Evolutionary conservation across 1,140 invertebrate species (phyloP).

Genomic region (Metaphire vulgaris): DNA sequence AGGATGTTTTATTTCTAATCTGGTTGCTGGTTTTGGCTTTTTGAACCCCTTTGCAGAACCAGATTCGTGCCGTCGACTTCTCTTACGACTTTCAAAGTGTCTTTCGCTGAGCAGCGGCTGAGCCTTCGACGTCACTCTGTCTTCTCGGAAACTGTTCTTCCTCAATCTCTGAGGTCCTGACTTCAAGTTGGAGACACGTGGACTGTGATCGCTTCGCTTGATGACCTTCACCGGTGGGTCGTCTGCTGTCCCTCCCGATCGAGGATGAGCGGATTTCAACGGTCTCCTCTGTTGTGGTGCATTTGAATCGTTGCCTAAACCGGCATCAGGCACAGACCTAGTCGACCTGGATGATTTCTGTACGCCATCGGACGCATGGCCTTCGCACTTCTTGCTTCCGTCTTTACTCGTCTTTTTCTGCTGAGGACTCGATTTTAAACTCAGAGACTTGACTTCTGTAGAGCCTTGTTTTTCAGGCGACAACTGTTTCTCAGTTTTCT

Average conservation of each 20-base stretch:
- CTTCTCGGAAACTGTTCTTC: neutral
- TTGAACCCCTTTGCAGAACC: neutral
- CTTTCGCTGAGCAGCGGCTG: neutral
- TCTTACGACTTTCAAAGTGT: neutral
- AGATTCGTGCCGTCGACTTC: neutral
- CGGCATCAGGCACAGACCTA: neutral
- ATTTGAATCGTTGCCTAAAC: neutral
- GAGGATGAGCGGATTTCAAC: neutral
- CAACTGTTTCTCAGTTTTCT: too few relatives aligned
- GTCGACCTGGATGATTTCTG: too few relatives aligned
- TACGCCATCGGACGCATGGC: too few relatives aligned
- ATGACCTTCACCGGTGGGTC: neutral
- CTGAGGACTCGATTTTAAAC: neutral
- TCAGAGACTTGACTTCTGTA: neutral
- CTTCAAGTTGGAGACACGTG: neutral
- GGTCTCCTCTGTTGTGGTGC: neutral
- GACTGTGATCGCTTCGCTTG: neutral
- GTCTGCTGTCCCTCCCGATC: neutral
- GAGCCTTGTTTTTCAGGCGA: neutral
- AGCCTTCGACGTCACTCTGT: neutral
- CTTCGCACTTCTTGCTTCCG: neutral
- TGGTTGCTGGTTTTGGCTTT: neutral
- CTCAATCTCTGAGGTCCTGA: neutral
- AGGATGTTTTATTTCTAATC: neutral
- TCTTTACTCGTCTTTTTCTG: neutral